Conservation (phyloP, 1,140 invertebrate genomes). For the Dryas iulia region DNA sequence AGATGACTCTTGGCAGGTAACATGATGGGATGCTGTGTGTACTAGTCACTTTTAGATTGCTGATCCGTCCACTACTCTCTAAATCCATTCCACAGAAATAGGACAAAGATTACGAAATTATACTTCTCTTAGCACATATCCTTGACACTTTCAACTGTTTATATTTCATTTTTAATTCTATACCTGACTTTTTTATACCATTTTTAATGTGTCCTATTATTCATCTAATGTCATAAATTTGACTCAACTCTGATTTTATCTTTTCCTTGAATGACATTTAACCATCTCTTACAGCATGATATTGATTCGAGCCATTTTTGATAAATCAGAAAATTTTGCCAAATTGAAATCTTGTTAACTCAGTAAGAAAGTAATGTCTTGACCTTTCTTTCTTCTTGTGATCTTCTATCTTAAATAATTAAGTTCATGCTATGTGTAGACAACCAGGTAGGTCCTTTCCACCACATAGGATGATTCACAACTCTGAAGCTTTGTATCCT, state of each 20-base stretch:
- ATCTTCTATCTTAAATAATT: not conserved
- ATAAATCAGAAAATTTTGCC: slow-evolving; percentile 32
- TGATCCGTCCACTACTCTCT: slow-evolving; percentile 35
- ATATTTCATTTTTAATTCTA: slow-evolving; percentile 23
- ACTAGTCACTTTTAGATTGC: slow-evolving; percentile 3
- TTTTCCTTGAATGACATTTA: slow-evolving; percentile 8
- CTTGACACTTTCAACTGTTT: slow-evolving; percentile 2
- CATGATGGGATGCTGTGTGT: slow-evolving; percentile 26
- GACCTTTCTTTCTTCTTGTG: not conserved
- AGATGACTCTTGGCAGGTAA: slow-evolving; percentile 22
- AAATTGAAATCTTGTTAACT: slow-evolving; percentile 36
- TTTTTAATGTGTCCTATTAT: slow-evolving; percentile 2
- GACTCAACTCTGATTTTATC: not conserved
- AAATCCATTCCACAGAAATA: no score
- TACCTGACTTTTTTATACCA: slow-evolving; percentile 9
- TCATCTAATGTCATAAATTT: slow-evolving; percentile 13
- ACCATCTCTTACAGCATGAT: slow-evolving; percentile 29
- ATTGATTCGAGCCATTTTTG: slow-evolving; percentile 30
- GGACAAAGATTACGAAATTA: no score
- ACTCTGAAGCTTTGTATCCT: slow-evolving; percentile 25
- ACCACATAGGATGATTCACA: slow-evolving; percentile 27
- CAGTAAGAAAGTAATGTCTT: slow-evolving; percentile 8
- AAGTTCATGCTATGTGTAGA: slow-evolving; percentile 7
- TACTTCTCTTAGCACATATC: slow-evolving; percentile 34
- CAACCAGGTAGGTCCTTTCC: slow-evolving; percentile 30